These are phyloP conservation scores for Ctenicera cuprea DNA, from an alignment of 2,888 invertebrate species.

Conservation along the genomic window DNA sequence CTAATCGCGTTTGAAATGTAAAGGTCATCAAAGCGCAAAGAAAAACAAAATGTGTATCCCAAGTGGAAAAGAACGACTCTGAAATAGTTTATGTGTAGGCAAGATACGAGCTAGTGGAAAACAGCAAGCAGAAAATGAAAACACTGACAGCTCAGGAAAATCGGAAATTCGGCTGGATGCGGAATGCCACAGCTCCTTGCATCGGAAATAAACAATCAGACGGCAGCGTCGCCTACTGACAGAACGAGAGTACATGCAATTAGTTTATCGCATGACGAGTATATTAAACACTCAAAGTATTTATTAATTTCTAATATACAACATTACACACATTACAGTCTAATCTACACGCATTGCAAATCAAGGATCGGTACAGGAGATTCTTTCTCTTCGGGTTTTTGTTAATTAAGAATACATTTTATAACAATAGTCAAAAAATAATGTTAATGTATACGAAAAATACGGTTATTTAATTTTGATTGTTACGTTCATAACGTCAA, in stretches of 20 bases:
- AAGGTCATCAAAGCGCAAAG: constrained; percentile 30
- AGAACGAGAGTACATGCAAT: neutral
- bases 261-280: constrained; percentile 10
- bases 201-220: constrained; percentile 55
- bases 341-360: no score
- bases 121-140: constrained; percentile 17
- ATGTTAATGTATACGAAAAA: no score
- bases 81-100: constrained; percentile 16
- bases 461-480: no score
- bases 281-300: neutral
- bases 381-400: no score
- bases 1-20: constrained; percentile 35
- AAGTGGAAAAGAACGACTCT: neutral
- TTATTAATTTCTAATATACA: no score
- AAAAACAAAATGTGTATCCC: constrained; percentile 17
- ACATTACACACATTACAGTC: no score
- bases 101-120: constrained; percentile 1
- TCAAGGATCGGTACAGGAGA: no score
- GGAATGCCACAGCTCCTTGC: constrained; percentile 48
- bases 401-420: no score
- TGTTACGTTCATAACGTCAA: no score
- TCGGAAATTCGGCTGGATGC: constrained; percentile 50
- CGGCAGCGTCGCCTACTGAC: constrained; percentile 17
- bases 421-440: no score
- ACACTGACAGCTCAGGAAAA: constrained; percentile 36